Conservation (phyloP, 2,113 vertebrate genomes). For the Pseudonaja textilis region DNA sequence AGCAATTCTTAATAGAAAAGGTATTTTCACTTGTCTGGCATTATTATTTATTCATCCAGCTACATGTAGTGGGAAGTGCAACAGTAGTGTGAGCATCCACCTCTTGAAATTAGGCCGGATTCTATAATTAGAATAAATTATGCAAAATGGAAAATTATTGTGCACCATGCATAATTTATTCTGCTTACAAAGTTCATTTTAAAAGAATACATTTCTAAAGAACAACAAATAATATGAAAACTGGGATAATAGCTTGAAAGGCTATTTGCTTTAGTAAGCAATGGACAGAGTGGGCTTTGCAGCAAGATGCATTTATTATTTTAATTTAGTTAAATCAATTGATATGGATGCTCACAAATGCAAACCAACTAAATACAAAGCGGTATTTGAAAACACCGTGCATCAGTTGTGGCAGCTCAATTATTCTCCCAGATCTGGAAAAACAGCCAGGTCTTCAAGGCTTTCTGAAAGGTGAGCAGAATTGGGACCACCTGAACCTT, state of each 20-base stretch:
- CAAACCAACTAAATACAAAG: background rate
- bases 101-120: background rate
- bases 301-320: background rate
- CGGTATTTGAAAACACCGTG: background rate
- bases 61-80: conserved; percentile 7
- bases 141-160: conserved; percentile 23
- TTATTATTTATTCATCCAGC: conserved; percentile 11
- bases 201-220: background rate
- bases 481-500: background rate
- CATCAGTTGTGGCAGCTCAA: background rate
- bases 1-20: conserved; percentile 1
- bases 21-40: conserved; percentile 27
- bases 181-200: conserved; percentile 11
- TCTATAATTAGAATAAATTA: conserved; percentile 28
- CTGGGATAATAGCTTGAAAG: background rate
- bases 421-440: background rate
- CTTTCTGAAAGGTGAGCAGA: background rate
- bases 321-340: background rate
- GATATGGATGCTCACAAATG: background rate
- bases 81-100: background rate
- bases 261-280: background rate
- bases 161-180: conserved; percentile 24
- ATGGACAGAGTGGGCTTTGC: background rate
- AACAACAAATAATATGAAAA: background rate
- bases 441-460: background rate